phyloP scores from a whole-genome alignment of 2,113 vertebrate species.

The Amblyopsis rosae region DNA sequence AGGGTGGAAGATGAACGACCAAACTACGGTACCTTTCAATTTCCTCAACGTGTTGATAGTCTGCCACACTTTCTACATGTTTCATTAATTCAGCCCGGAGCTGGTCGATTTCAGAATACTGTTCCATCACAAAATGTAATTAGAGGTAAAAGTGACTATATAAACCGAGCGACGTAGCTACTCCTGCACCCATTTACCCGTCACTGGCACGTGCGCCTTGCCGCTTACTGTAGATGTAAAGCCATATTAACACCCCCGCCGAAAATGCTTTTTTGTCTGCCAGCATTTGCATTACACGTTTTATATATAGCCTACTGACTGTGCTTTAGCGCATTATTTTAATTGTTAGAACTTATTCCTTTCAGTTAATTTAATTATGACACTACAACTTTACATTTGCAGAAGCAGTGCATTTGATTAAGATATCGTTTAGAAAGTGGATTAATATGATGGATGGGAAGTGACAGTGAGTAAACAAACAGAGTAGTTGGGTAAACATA shows the following conservation, averaged over 20 bases:
- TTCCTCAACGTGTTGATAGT: constrained; percentile 24
- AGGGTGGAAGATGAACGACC: background rate
- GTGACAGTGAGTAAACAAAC: background rate
- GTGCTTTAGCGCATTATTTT: no score
- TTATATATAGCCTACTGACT: background rate
- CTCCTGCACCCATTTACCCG: no score
- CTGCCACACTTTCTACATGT: background rate
- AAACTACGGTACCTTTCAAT: constrained; percentile 36
- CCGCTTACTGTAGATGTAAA: background rate
- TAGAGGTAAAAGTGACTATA: no score
- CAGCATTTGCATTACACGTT: background rate
- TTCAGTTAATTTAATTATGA: no score
- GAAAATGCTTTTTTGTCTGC: background rate
- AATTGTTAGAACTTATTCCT: no score
- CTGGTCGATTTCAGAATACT: constrained; percentile 60
- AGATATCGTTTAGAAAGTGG: no score
- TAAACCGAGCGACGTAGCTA: no score
- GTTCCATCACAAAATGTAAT: background rate
- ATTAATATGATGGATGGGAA: background rate
- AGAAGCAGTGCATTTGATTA: background rate
- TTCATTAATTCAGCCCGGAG: constrained; percentile 41
- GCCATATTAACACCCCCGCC: background rate
- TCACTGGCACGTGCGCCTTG: background rate
- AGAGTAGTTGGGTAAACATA: no score
- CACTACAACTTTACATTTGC: no score